Evolutionary conservation across 1,140 invertebrate species (phyloP), one percentile per base, ranked within the genome.

Genomic region (Bombus vancouverensis): DNA sequence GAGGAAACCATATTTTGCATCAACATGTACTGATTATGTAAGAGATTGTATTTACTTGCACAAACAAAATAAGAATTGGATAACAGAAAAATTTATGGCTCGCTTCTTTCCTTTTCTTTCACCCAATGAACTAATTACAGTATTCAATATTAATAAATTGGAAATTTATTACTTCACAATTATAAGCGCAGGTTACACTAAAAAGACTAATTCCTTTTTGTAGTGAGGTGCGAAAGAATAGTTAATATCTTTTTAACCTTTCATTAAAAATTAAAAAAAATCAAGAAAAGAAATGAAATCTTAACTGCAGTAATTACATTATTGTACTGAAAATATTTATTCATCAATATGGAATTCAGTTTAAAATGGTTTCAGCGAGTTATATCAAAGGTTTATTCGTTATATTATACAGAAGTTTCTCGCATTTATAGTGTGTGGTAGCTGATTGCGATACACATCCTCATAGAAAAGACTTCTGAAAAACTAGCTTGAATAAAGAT

Each of bases 11-110:
- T 84, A 79, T 84, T 84, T 84, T 84, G 53, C 83, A 79, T 84
- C 53, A 76, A 77, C 34, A 79, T 84, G 83, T 84, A 84, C 76
- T 79, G 83, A 79, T 84, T 84, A 84, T 84, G 76, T 84, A 84
- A 84, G 66, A 84, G 68, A 84, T 84, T 84, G 83, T 84, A 84
- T 84, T 84, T 84, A 84, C 83, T 79, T 84, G 83, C 83, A 84
- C 83, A 84, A 84, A 84, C 73, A 34, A 68, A 83, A 84, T 79
- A 84, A 84, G 53, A 79, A 84, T 79, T 79, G 83, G 53, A 84
- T 84, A 84, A 84, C n/a, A 57, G 53, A 79, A 84, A 59, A 37
- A 39, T 70, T 12, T 22, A 44, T 8, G 0, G 18, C 39, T 42
- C 3, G 3, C 47, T 65, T 34, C 3, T 73, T 73, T 73, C 2